Evolutionary conservation across 2,888 invertebrate genomes (phyloP), one percentile per base, ranked within the genome.

Genomic region (Acanthopleura granulata): DNA sequence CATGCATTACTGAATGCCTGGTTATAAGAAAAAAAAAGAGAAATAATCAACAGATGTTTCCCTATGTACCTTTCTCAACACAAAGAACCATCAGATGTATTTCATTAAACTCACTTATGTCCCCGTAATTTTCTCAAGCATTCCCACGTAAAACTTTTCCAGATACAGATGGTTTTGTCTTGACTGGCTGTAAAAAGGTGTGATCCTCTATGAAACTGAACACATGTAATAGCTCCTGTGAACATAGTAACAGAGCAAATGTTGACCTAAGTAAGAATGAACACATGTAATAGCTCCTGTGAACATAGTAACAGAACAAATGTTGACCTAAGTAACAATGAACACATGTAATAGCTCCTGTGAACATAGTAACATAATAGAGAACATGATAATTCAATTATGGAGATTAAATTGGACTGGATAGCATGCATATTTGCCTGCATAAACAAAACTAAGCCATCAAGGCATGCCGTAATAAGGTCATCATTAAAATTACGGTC

Each of bases 131-230:
- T 91, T 85, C 96, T 96, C 86, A 97, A 95, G 76, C 95, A 91
- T 88, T 95, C 94, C 97, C 97, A 98, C 84, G 94, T 95, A 11
- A 94, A 95, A 61, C 94, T 93, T 82, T 95, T 93, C 80, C 95
- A 94, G 15, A 97, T 94, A 72, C 94, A 94, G 81, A 98, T 93
- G 9, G 93, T 93, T 0, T 97, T 96, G 92, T 98, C 97, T 81
- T 94, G 94, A 88, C 96, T 95, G 0, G 94, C 95, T 72, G 95
- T 95, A 29, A 98, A 92, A 72, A 98, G 88, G 91, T 97, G 96
- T 0, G 94, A 94, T 16, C 87, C 84, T 6, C 93, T 93, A 83
- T 94, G 93, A 87, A 97, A 97, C 0, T 93, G 92, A 69, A 97
- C 89, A 73, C 94, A 92, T 82, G 95, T 97, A 14, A 98, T 92